phyloP scores from a whole-genome alignment of 1,140 invertebrate genomes.

The Euura lappo region DNA sequence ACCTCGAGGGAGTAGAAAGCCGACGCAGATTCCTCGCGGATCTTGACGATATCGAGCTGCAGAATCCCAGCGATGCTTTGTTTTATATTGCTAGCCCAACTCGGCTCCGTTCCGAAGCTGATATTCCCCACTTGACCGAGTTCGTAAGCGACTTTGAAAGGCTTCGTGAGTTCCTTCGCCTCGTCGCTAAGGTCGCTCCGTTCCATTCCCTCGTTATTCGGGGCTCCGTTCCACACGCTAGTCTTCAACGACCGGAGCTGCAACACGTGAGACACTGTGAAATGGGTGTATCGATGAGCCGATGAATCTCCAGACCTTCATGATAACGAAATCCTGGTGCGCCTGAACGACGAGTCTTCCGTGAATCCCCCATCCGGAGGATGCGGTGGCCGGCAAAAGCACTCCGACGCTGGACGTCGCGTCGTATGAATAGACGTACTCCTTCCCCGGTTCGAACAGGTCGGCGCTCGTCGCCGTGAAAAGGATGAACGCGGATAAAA shows the following conservation, averaged over 20 bases:
- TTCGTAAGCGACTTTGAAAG: constrained; percentile 52
- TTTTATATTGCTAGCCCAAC: constrained; percentile 74
- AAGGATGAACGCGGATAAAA: constrained; percentile 1
- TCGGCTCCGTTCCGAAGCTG: constrained; percentile 57
- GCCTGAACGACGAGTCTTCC: constrained; percentile 45
- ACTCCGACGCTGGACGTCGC: constrained; percentile 50
- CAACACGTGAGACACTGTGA: neutral
- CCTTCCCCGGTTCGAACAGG: constrained; percentile 50
- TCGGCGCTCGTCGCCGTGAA: constrained; percentile 21
- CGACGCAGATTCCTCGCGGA: constrained; percentile 37
- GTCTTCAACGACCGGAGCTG: constrained; percentile 46
- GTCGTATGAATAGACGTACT: constrained; percentile 52
- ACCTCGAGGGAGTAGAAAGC: constrained; percentile 55
- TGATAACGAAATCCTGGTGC: constrained; percentile 35
- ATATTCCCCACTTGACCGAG: constrained; percentile 52
- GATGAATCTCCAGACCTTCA: constrained; percentile 39
- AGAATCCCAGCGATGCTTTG: constrained; percentile 68
- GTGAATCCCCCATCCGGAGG: constrained; percentile 51
- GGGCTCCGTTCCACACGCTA: constrained; percentile 46
- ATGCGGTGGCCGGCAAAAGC: constrained; percentile 46
- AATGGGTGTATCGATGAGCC: neutral
- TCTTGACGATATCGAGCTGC: constrained; percentile 57
- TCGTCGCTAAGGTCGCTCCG: constrained; percentile 34
- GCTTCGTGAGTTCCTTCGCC: constrained; percentile 44
- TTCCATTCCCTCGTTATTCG: constrained; percentile 25